Conservation (phyloP, 2,113 vertebrate genomes). For the Tetrax tetrax region DNA sequence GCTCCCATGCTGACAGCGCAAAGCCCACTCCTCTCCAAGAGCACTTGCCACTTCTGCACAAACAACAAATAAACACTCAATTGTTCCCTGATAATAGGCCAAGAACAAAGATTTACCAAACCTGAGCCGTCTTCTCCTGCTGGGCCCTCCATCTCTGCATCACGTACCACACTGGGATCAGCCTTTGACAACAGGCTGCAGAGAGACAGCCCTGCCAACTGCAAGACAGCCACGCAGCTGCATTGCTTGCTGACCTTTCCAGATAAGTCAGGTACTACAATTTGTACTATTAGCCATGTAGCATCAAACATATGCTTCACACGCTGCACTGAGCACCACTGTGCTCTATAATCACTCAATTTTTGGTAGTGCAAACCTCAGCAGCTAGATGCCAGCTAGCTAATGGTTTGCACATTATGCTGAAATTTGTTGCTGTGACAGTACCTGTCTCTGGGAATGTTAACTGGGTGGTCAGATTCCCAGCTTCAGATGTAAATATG, state of each 20-base stretch:
- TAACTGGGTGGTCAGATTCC: neutral
- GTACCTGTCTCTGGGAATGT: neutral
- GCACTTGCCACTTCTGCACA: neutral
- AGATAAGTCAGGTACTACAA: neutral
- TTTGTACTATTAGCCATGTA: neutral
- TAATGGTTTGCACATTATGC: neutral
- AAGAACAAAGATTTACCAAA: neutral
- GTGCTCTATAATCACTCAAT: neutral
- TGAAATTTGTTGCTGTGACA: neutral
- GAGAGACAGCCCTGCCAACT: neutral
- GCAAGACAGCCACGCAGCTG: neutral
- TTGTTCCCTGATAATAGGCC: neutral
- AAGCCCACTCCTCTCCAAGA: neutral
- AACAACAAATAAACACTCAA: neutral
- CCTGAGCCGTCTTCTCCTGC: neutral
- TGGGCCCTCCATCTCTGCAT: neutral
- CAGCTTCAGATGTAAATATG: neutral
- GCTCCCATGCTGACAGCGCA: neutral
- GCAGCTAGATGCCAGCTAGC: neutral
- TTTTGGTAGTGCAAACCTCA: neutral
- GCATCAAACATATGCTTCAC: neutral
- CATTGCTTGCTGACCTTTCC: neutral
- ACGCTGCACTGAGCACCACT: accelerated
- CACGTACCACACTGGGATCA: neutral
- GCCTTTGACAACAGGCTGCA: neutral